Percentiles rank a stretch among this genome's conserved stretches.
These are phyloP conservation scores for Diabrotica virgifera DNA, from an alignment of 1,140 invertebrate genomes.

Conservation along the genomic window DNA sequence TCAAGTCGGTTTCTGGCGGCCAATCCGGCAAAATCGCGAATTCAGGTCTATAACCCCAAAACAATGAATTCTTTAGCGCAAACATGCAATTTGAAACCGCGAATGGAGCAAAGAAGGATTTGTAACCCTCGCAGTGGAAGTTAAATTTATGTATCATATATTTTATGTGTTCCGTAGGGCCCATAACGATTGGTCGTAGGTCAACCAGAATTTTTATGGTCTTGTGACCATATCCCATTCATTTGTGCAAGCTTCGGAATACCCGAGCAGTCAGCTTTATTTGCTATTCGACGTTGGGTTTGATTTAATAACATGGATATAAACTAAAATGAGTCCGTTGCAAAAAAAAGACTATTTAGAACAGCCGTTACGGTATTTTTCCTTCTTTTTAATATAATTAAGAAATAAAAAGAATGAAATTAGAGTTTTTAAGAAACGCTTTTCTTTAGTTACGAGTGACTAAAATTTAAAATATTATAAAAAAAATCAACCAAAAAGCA, in stretches of 20 bases:
- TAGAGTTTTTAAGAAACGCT: too few species aligned
- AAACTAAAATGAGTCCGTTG: neutral
- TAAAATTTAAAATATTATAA: too few species aligned
- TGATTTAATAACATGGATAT: neutral
- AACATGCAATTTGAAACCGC: slow-evolving; percentile 6
- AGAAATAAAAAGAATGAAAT: too few species aligned
- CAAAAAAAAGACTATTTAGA: neutral
- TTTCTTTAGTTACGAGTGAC: too few species aligned
- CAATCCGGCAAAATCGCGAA: too few species aligned
- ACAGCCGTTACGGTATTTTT: too few species aligned
- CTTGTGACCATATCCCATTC: slow-evolving; percentile 12
- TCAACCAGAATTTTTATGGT: slow-evolving; percentile 9
- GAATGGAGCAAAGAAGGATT: slow-evolving; percentile 4
- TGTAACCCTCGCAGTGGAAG: slow-evolving; percentile 5
- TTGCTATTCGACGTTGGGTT: neutral
- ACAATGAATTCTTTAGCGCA: slow-evolving; percentile 1
- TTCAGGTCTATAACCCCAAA: too few species aligned
- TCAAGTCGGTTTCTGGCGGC: too few species aligned
- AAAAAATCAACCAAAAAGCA: too few species aligned
- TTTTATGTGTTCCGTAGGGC: slow-evolving; percentile 1
- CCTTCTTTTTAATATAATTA: too few species aligned
- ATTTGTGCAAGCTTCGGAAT: slow-evolving; percentile 8
- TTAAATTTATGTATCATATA: slow-evolving; percentile 12
- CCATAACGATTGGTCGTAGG: slow-evolving; percentile 6
- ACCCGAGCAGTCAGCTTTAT: neutral